Conservation (phyloP, 2,797 vertebrate genomes). For the Tinamus major region DNA sequence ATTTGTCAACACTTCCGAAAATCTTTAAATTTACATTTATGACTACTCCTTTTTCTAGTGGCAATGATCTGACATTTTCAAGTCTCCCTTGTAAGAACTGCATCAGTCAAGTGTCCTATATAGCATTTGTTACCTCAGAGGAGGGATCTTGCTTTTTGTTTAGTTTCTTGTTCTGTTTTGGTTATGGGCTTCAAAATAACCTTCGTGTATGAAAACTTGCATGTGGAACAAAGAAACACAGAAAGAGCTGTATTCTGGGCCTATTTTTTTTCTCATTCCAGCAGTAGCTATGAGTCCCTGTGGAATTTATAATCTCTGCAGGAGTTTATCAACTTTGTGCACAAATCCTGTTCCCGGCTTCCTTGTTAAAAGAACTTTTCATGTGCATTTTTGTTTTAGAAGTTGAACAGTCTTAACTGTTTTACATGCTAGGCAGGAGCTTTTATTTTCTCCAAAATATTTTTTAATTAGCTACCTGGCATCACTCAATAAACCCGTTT, state of each 20-base stretch:
- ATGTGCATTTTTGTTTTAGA: background rate
- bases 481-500: background rate
- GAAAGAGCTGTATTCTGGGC: background rate
- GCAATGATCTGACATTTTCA: background rate
- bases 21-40: background rate
- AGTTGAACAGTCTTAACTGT: background rate
- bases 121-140: background rate
- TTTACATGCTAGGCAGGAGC: background rate
- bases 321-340: background rate
- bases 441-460: background rate
- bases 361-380: background rate
- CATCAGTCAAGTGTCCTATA: background rate
- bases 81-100: background rate
- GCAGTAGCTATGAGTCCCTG: background rate
- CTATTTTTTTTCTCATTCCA: background rate
- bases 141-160: background rate
- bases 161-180: background rate
- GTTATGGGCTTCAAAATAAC: slow-evolving; percentile 7
- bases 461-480: slow-evolving; percentile 32
- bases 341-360: background rate
- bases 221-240: background rate
- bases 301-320: background rate
- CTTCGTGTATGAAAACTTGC: background rate
- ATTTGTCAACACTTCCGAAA: background rate
- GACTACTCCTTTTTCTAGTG: background rate